Evolutionary conservation across 2,113 vertebrate species (phyloP).

Genomic region (Echinops telfairi): DNA sequence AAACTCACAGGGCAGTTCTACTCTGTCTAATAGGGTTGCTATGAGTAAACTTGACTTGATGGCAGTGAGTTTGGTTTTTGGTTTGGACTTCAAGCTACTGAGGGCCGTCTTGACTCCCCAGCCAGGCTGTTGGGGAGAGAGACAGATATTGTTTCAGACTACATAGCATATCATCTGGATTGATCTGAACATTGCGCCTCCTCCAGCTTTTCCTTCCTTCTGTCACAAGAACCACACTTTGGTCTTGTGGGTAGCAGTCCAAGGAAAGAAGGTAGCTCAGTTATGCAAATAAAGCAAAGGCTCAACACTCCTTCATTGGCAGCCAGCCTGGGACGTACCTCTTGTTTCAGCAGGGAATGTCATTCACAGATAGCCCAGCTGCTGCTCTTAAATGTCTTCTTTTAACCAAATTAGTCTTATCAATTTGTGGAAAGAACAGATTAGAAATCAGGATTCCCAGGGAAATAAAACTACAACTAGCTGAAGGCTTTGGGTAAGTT

Average conservation of each 20-base stretch:
- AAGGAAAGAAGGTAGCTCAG: neutral
- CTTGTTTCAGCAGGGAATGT: neutral
- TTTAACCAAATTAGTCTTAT: neutral
- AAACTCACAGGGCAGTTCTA: no score
- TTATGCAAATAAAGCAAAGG: neutral
- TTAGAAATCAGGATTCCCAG: constrained; percentile 21
- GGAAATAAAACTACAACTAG: neutral
- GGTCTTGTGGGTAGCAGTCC: neutral
- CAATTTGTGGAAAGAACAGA: neutral
- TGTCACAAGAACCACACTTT: neutral
- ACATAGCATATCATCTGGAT: neutral
- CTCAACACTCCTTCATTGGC: neutral
- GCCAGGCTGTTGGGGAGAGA: neutral
- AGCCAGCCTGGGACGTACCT: neutral
- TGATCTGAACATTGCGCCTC: neutral
- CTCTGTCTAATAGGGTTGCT: no score
- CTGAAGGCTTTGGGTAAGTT: neutral
- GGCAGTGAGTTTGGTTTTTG: no score
- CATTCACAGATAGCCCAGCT: neutral
- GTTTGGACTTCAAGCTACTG: no score
- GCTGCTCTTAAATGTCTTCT: neutral
- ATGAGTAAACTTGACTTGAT: no score
- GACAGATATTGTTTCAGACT: neutral
- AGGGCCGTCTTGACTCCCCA: neutral
- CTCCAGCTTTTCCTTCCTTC: neutral